Conservation (phyloP, 2,113 vertebrate species). For the Empidonax traillii region DNA sequence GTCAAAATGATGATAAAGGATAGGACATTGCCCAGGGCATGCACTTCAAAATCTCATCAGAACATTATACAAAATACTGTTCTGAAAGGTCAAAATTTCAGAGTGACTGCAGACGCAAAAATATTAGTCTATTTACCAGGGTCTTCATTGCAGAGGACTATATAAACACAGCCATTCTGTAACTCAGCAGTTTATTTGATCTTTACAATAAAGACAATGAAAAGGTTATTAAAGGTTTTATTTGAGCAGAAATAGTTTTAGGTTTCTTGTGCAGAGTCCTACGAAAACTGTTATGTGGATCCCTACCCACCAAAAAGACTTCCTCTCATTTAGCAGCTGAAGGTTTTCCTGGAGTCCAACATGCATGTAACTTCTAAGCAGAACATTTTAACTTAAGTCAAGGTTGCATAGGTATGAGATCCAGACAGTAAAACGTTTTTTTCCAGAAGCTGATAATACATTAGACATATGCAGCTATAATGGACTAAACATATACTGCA, state of each 20-base stretch:
- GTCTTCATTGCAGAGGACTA: not conserved
- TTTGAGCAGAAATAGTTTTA: not conserved
- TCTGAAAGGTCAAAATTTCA: not conserved
- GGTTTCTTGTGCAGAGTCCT: not conserved
- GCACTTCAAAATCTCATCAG: not conserved
- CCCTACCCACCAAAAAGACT: accelerated
- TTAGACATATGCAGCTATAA: not conserved
- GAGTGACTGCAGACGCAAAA: not conserved
- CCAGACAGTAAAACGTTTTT: not conserved
- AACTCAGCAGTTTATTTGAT: not conserved
- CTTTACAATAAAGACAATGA: not conserved
- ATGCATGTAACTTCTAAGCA: not conserved
- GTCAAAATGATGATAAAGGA: not conserved
- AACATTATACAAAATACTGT: not conserved
- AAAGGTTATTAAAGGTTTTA: not conserved
- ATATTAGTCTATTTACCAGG: not conserved
- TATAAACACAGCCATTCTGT: not conserved
- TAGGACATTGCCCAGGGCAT: not conserved
- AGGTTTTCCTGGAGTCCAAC: not conserved
- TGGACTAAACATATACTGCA: not conserved
- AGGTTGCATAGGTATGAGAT: not conserved
- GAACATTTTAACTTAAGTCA: not conserved
- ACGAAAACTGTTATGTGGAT: not conserved
- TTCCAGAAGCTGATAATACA: not conserved
- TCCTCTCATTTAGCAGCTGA: not conserved